A percentile compares a stretch with the other conserved stretches of the same genome.
Conservation (phyloP, 2,113 vertebrate genomes). For the Gymnogyps californianus region DNA sequence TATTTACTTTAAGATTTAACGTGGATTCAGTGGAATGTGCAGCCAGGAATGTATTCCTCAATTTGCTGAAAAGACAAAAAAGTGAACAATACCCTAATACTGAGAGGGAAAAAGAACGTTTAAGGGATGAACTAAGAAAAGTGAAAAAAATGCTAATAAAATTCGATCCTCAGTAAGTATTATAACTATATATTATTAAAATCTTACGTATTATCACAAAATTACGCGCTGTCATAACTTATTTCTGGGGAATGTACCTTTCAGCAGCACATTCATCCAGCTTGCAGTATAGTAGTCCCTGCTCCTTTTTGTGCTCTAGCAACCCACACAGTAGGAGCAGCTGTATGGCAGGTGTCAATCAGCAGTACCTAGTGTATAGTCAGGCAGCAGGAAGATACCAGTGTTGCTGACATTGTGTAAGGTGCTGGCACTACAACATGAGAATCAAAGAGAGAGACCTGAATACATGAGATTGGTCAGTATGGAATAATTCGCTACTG, state of each 20-base stretch:
- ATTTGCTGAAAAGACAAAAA: background rate
- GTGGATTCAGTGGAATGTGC: background rate
- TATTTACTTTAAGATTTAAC: conserved; percentile 28
- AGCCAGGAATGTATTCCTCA: background rate
- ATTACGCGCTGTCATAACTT: background rate
- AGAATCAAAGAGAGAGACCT: background rate
- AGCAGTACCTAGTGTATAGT: background rate
- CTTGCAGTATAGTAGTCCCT: background rate
- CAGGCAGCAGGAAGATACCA: background rate
- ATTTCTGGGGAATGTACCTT: background rate
- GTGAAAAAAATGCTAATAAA: background rate
- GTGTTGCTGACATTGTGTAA: background rate
- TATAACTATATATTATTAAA: background rate
- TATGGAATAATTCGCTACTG: background rate
- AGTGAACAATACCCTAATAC: background rate
- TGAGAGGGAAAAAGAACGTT: background rate
- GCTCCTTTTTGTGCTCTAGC: background rate
- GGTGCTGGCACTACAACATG: background rate
- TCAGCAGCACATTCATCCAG: background rate
- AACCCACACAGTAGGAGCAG: background rate
- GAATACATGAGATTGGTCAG: background rate
- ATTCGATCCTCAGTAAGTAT: conserved; percentile 22
- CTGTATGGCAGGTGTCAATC: background rate
- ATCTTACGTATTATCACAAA: background rate
- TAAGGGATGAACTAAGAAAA: background rate